Conservation (phyloP, 1,140 invertebrate genomes). For the Drosophila murphyi region DNA sequence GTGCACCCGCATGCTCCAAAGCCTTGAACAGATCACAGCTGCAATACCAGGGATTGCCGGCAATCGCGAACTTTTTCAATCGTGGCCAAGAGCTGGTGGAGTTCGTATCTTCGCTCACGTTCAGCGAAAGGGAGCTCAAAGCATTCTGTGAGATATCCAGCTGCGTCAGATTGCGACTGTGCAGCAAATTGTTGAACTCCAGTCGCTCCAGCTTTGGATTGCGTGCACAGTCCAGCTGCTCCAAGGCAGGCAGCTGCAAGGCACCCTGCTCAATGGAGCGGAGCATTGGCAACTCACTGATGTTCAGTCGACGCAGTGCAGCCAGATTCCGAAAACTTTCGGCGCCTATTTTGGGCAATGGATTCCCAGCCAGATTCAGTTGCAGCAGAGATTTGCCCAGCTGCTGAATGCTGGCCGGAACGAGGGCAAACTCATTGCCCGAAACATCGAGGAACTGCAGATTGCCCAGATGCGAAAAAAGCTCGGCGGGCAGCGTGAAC, state of each 20-base stretch:
- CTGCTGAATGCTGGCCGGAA: slow-evolving; percentile 86
- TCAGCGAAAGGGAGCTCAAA: slow-evolving; percentile 83
- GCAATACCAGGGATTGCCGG: slow-evolving; percentile 87
- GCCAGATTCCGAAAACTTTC: slow-evolving; percentile 86
- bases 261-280: slow-evolving; percentile 85
- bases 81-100: slow-evolving; percentile 55
- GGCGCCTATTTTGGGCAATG: slow-evolving; percentile 85
- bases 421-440: slow-evolving; percentile 86
- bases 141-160: slow-evolving; percentile 85
- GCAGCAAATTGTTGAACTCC: slow-evolving; percentile 55
- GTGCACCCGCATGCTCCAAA: slow-evolving; percentile 52
- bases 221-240: slow-evolving; percentile 62
- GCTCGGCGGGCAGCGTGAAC: slow-evolving; percentile 84
- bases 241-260: slow-evolving; percentile 83
- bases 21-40: slow-evolving; percentile 85
- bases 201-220: slow-evolving; percentile 70
- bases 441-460: slow-evolving; percentile 86
- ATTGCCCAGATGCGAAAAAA: slow-evolving; percentile 84
- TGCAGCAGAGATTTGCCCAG: slow-evolving; percentile 85
- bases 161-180: slow-evolving; percentile 61
- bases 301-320: slow-evolving; percentile 86
- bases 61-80: slow-evolving; percentile 85
- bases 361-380: slow-evolving; percentile 87
- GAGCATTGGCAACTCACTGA: slow-evolving; percentile 86
- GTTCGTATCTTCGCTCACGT: slow-evolving; percentile 22